Conservation (phyloP, 2,113 vertebrate species). For the Varanus salvator region DNA sequence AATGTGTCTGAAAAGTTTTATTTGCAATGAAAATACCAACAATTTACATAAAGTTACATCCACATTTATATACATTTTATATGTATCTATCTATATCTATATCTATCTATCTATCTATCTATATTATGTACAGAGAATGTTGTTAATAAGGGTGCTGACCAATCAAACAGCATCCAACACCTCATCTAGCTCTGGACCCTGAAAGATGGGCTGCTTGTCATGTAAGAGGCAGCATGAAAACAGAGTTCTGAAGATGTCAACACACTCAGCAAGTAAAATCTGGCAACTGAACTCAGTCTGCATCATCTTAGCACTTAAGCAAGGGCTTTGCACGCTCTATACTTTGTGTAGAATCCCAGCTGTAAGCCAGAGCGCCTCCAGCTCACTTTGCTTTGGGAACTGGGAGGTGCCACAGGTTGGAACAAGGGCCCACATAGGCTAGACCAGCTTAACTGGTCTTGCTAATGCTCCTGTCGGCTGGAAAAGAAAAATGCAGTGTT, state of each 20-base stretch:
- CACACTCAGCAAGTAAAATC: background rate
- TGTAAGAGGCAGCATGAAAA: background rate
- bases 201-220: fast-evolving
- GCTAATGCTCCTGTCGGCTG: background rate
- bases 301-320: no score
- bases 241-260: background rate
- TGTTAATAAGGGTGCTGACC: constrained; percentile 11
- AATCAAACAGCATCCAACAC: background rate
- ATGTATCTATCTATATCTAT: constrained; percentile 69
- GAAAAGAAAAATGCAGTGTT: no score
- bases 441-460: background rate
- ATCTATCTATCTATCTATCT: constrained; percentile 78
- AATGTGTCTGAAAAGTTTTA: constrained; percentile 53
- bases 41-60: constrained; percentile 74
- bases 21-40: constrained; percentile 69
- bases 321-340: no score
- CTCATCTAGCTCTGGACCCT: background rate
- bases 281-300: no score
- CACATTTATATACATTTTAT: constrained; percentile 79
- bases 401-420: fast-evolving
- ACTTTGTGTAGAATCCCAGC: no score
- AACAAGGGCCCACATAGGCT: background rate
- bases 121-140: constrained; percentile 72
- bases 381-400: background rate
- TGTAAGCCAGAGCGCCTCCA: background rate